Evolutionary conservation across 2,888 invertebrate genomes (phyloP).

Genomic region (Rhaphigaster nebulosa): DNA sequence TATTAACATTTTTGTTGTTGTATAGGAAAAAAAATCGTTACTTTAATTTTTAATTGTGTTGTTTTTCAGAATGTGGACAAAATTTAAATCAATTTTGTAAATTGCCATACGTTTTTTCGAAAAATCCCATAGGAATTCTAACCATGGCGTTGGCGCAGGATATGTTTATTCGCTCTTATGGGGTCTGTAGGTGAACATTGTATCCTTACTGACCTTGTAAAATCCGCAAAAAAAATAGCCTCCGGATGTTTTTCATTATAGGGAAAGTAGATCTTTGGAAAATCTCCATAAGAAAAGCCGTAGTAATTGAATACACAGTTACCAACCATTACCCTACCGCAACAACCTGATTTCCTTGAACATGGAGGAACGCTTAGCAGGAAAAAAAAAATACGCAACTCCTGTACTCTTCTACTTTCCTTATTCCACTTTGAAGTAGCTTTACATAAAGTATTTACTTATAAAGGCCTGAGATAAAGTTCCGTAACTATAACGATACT

Average conservation of each 20-base stretch:
- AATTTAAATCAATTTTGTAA: too few species aligned
- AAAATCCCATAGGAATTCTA: too few species aligned
- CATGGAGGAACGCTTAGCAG: neutral
- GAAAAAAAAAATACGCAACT: neutral
- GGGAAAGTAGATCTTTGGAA: slow-evolving; percentile 9
- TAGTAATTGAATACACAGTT: slow-evolving; percentile 16
- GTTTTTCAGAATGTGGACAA: too few species aligned
- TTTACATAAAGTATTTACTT: neutral
- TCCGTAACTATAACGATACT: neutral
- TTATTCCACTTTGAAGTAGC: neutral
- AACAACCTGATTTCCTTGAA: neutral
- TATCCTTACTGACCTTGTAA: neutral
- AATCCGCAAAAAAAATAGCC: neutral
- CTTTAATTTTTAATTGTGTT: too few species aligned
- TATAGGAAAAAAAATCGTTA: too few species aligned
- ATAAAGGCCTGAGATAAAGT: neutral
- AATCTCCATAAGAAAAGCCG: neutral
- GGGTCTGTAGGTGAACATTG: neutral
- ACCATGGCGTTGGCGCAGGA: too few species aligned
- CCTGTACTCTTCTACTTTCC: neutral
- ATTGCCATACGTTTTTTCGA: too few species aligned
- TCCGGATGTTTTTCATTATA: neutral
- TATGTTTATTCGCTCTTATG: neutral
- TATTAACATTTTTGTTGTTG: too few species aligned
- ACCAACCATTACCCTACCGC: neutral